phyloP scores from a whole-genome alignment of 2,888 invertebrate species.

The Aproaerema taeniolella region DNA sequence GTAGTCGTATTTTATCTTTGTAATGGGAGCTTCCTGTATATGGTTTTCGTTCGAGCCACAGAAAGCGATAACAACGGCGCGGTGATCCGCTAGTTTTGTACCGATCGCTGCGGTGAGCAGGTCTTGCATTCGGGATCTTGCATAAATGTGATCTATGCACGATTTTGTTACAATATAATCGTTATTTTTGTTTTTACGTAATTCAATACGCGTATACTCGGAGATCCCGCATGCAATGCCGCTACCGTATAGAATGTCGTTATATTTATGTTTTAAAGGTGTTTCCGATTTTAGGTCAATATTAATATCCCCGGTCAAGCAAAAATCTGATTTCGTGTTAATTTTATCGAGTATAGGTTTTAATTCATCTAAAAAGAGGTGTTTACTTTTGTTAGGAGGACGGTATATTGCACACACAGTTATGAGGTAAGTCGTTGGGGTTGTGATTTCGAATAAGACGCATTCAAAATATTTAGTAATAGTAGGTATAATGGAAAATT shows the following conservation, averaged over 20 bases:
- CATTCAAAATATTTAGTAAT: slow-evolving; percentile 17
- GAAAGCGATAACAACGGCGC: no score
- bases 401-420: slow-evolving; percentile 16
- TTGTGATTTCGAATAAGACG: slow-evolving; percentile 14
- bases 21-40: no score
- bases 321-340: slow-evolving; percentile 7
- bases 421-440: slow-evolving; percentile 9
- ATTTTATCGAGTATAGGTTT: not conserved
- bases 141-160: no score
- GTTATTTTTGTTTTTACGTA: slow-evolving; percentile 9
- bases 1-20: no score
- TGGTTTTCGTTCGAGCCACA: no score
- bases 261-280: slow-evolving; percentile 19
- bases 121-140: slow-evolving; percentile 1
- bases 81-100: no score
- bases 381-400: slow-evolving; percentile 15
- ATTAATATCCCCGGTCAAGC: slow-evolving; percentile 16
- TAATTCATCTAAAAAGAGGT: slow-evolving; percentile 17
- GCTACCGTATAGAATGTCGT: slow-evolving; percentile 7
- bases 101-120: no score
- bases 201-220: slow-evolving; percentile 16
- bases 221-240: slow-evolving; percentile 19
- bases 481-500: slow-evolving; percentile 5
- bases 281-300: slow-evolving; percentile 11
- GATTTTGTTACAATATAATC: slow-evolving; percentile 20